Base-by-base conservation (phyloP, 2,797 vertebrate species). In the Chelidonichthys spinosus region DNA sequence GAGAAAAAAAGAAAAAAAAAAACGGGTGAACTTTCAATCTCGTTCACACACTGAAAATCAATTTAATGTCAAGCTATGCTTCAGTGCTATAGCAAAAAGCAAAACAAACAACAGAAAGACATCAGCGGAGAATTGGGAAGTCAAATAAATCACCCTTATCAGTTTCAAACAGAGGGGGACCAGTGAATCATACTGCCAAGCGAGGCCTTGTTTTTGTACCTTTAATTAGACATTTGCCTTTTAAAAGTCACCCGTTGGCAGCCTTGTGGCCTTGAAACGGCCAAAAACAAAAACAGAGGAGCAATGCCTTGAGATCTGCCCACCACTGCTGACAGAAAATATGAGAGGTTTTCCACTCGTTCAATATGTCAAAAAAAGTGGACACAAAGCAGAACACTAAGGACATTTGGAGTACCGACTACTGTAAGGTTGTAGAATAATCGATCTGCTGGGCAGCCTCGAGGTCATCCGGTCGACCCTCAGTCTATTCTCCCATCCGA, bases 201-300 rank as follows among this genome's bases (percentile, higher is more conserved):
- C 36, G 77, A 55, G 32, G 62, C 53, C 65, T 70, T 86, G 73
- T 81, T 83, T 88, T 78, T 81, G 69, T 84, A 59, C 63, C 68
- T 85, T 81, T 87, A 86, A 87, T 90, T 84, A 89, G 66, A 83
- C 46, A 73, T 79, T 84, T 78, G 78, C 62, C 77, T 67, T 87
- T 76, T 88, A 76, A 85, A 89, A 90, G 85, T 85, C 81, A 78
- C 79, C 66, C 64, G 69, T 86, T 86, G 80, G 78, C 90, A 83
- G 37, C 53, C 13, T n/a, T 17, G 63, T 46, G 69, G 72, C 71
- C 72, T 81, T 7, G 43, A 77, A 85, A 79, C 7, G 33, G 65
- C 64, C 69, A 82, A 72, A 65, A 76, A 74, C 63, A 80, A 74
- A 6, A 79, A 63, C 60, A 60, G 7, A 66, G 64, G 63, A 81